Evolutionary conservation across 2,888 invertebrate genomes (phyloP), one percentile per base, ranked within the genome.

Genomic region (Camponotus fellah): DNA sequence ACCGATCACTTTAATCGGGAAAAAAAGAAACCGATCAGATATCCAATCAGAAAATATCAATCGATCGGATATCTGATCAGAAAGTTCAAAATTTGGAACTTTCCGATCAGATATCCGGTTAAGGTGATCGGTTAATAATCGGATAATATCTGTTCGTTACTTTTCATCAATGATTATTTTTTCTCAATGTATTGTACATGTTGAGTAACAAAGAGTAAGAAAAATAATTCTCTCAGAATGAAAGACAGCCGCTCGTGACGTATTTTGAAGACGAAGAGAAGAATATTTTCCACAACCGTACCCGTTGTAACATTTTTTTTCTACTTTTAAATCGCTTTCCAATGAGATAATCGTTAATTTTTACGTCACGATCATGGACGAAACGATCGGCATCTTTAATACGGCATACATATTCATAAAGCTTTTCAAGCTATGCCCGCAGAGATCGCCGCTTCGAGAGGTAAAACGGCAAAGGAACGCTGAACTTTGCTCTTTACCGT

Each of bases 401-500:
- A 2, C 17, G 46, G 53, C 21, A 32, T 4, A 56, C 32, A 14
- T 53, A n/a, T 26, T 53, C 34, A n/a, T n/a, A 53, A 34, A 17
- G 26, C 17, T 60, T 40, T 6, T 66, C 10, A 43, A 14, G 32
- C 64, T 37, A 10, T 32, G 2, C 26, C 0, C 34, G 34, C 49
- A n/a, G 12, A 5, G 8, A 76, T n/a, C 72, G 74, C 37, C 9
- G 62, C 26, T 53, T 49, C 72, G 6, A 53, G 53, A 72, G 34
- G 46, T 72, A 46, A n/a, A 60, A 46, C 46, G 37, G 4, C 60
- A 12, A n/a, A 5, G 37, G 60, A 60, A 79, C 56, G 64, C 43
- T 77, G 79, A 82, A 82, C 81, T 82, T 82, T 82, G 81, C 77
- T 76, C 81, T 82, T 82, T 82, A 79, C 62, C 40, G 40, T 40